Conservation (phyloP, 2,797 vertebrate species). For the Pseudochaenichthys georgianus region DNA sequence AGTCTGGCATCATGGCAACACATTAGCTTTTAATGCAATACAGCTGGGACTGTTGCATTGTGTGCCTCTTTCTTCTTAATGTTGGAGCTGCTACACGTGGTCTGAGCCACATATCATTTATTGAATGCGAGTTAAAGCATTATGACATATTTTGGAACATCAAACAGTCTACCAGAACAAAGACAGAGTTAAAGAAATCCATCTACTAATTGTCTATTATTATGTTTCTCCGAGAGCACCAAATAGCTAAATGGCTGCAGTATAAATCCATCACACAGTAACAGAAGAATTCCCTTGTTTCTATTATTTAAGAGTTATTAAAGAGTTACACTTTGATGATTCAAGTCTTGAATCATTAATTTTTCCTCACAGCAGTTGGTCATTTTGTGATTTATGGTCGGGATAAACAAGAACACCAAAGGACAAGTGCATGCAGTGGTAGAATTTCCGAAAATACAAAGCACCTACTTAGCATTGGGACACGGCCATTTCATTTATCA, state of each 20-base stretch:
- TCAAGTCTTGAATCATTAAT: slow-evolving; percentile 26
- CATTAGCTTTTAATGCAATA: slow-evolving; percentile 53
- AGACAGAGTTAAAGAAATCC: slow-evolving; percentile 22
- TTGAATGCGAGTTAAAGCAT: slow-evolving; percentile 35
- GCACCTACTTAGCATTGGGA: slow-evolving; percentile 25
- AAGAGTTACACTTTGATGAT: slow-evolving; percentile 14
- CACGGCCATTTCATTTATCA: slow-evolving; percentile 42
- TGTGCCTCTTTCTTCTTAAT: slow-evolving; percentile 63
- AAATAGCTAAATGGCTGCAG: background rate
- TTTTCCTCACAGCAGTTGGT: slow-evolving; percentile 32
- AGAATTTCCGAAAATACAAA: slow-evolving; percentile 17
- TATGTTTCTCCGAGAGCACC: background rate
- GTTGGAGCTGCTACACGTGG: slow-evolving; percentile 59
- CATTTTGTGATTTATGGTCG: slow-evolving; percentile 17
- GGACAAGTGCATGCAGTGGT: background rate
- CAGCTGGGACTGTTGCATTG: slow-evolving; percentile 55
- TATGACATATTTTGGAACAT: slow-evolving; percentile 46
- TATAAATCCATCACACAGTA: background rate
- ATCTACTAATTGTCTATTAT: slow-evolving; percentile 31
- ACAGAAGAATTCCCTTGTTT: background rate
- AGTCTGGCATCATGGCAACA: slow-evolving; percentile 52
- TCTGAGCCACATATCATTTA: slow-evolving; percentile 44
- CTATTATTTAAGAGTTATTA: slow-evolving; percentile 15
- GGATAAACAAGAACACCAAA: slow-evolving; percentile 1
- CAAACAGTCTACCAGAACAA: slow-evolving; percentile 43